Base-by-base conservation (phyloP, 2,113 vertebrate species). In the Gorsachius goisagi region DNA sequence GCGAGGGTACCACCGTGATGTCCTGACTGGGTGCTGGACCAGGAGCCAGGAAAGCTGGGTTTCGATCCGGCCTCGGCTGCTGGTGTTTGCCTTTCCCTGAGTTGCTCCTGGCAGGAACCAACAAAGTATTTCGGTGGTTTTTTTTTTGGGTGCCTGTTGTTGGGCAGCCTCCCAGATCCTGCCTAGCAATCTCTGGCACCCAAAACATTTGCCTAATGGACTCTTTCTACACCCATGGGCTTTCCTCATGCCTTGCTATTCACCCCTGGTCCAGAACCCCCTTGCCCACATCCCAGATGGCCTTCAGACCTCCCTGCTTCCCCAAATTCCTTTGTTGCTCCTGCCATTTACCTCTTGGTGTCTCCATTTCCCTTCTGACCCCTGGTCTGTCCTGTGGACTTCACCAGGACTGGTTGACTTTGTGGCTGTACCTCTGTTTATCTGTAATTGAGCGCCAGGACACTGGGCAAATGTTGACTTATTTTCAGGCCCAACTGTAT, bases 281-380 rank as follows among this genome's bases (percentile, higher is more conserved):
- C 50, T 35, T 62, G 37, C n/a, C 20, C 18, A 6, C 9, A 1
- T 23, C 32, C 45, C 10, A 3, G 32, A 3, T 15, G 20, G 17
- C 9, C 64, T 53, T 35, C 83, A 52, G 79, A 30, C 59, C 55
- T 52, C 44, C 13, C 33, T 28, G 14, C 22, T 88, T 78, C 28
- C 37, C 76, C 33, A 30, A 0, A 59, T 12, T 27, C 72, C 60
- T 92, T 12, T 95, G 89, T 72, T 75, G 73, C 84, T 94, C 86
- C 87, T 68, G 69, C 49, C 47, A 7, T 35, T 84, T 85, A 62
- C 93, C 88, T 94, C 93, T 92, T 80, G 88, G 92, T 92, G 88
- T 92, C 90, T 78, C 90, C 6, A 3, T 84, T 90, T 95, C 88
- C 56, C 44, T 96, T 88, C 88, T 22, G 74, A 35, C 60, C 79